Evolutionary conservation across 2,888 invertebrate species (phyloP), one percentile per base, ranked within the genome.

Genomic region (Chymomyza procnemis): DNA sequence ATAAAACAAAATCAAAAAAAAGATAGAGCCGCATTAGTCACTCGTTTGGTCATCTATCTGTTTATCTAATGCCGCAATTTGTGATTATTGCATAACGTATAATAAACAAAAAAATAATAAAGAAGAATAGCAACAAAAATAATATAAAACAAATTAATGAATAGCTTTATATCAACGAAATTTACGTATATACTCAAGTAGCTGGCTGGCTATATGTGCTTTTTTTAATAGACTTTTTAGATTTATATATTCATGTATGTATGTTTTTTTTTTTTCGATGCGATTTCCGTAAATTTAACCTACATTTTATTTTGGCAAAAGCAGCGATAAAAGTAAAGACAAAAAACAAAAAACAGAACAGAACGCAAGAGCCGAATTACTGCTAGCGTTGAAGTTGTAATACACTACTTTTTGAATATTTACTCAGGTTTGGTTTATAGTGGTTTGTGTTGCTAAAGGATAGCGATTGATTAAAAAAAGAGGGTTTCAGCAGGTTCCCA

Each of bases 241-340:
- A 52, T 64, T 68, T 69, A 65, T 60, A 67, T 73, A 62, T 21
- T 4, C 2, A 12, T 65, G 70, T 61, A 12, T 65, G 70, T 61
- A 12, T 56, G 18, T 55, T 61, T 47, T 70, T 68, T 71, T 74
- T 67, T 69, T 66, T 78, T 69, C 76, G 70, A 16, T 78, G 80
- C 80, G 78, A 86, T 83, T 83, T 83, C 83, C 83, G 83, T 74
- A 83, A 81, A 80, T 86, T 83, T 83, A 83, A 83, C 83, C 83
- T 83, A 83, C 83, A 79, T 83, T 83, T 84, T 61, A 66, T 66
- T 71, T 65, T 14, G 30, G 34, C 63, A 50, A 54, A 18, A 4
- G 54, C 48, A 5, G 48, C 16, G 16, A 41, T 21, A 54, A 54
- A 54, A 54, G 54, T 21, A 54, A 54, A 54, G 12, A 74, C 62